Conservation (phyloP, 2,888 invertebrate genomes). For the Spodoptera picta region DNA sequence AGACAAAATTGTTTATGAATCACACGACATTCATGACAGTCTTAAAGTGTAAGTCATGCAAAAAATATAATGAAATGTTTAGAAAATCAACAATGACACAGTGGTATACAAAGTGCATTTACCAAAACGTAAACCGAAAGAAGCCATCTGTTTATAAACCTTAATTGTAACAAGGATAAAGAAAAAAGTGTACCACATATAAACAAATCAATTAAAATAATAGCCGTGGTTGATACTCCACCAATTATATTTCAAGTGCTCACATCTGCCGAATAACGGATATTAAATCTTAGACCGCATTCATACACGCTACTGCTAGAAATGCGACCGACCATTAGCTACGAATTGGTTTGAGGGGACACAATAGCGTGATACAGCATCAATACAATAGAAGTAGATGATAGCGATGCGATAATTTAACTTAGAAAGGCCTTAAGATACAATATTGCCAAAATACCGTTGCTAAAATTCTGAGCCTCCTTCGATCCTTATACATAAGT, state of each 20-base stretch:
- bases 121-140: background rate
- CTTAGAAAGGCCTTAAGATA: too few relatives aligned
- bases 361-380: too few relatives aligned
- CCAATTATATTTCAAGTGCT: slow-evolving; percentile 22
- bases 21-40: slow-evolving; percentile 5
- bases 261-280: slow-evolving; percentile 38
- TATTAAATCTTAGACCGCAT: slow-evolving; percentile 17
- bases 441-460: too few relatives aligned
- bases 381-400: too few relatives aligned
- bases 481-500: too few relatives aligned
- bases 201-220: slow-evolving; percentile 29
- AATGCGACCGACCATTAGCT: too few relatives aligned
- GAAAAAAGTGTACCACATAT: slow-evolving; percentile 23
- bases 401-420: too few relatives aligned
- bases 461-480: too few relatives aligned
- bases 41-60: background rate
- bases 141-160: background rate
- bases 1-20: slow-evolving; percentile 2
- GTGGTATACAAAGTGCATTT: slow-evolving; percentile 2
- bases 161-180: slow-evolving; percentile 8
- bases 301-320: too few relatives aligned
- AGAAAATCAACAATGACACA: slow-evolving; percentile 8
- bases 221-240: slow-evolving; percentile 2
- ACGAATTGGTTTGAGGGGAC: too few relatives aligned
- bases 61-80: slow-evolving; percentile 14